These are phyloP conservation scores for Pocota personata DNA, from an alignment of 2,888 invertebrate genomes.

Conservation along the genomic window DNA sequence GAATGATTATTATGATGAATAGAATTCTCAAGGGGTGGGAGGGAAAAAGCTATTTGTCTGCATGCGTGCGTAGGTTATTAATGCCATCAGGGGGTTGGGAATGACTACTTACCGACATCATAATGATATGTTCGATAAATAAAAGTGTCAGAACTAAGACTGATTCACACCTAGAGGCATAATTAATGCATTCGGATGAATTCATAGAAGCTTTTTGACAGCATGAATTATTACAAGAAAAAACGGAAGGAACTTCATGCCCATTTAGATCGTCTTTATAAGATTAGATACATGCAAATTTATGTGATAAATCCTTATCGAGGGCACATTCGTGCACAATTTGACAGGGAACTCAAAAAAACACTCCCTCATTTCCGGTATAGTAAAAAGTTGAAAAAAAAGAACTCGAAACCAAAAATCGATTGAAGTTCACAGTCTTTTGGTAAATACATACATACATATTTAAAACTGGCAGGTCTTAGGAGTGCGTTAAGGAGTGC, in stretches of 20 bases:
- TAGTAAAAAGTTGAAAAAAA: neutral
- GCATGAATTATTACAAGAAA: neutral
- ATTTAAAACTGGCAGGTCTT: neutral
- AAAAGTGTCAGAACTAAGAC: neutral
- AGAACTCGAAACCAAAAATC: neutral
- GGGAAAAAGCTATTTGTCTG: neutral
- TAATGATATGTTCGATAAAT: neutral
- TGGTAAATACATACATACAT: constrained; percentile 22
- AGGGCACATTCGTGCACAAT: constrained; percentile 21
- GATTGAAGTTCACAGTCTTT: constrained; percentile 14
- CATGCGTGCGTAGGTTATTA: neutral
- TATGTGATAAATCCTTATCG: neutral
- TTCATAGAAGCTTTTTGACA: neutral
- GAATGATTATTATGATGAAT: neutral
- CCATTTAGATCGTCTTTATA: neutral
- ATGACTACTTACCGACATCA: neutral
- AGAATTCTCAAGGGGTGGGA: neutral
- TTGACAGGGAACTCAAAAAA: neutral
- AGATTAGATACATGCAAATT: constrained; percentile 11
- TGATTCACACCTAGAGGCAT: neutral
- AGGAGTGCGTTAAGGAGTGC: neutral
- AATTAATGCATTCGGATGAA: constrained; percentile 1
- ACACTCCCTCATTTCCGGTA: neutral
- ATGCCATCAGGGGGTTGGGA: neutral
- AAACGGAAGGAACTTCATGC: neutral